These are phyloP conservation scores for Brachionus sp. DNA, from an alignment of 1,140 invertebrate genomes.

Conservation along the genomic window DNA sequence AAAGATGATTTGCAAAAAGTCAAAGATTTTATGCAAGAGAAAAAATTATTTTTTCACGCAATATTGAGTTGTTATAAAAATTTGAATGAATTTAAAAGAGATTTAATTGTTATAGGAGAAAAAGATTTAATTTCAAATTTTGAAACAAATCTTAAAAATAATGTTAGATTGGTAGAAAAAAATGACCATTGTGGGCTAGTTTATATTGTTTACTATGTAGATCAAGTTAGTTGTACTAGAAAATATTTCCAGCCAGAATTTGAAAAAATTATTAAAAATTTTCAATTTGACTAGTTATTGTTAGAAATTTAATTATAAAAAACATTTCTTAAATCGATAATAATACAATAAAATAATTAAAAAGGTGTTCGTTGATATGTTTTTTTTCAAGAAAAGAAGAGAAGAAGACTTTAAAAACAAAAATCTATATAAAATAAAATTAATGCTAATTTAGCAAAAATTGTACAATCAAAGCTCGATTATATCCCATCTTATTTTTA, in stretches of 20 bases:
- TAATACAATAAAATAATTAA: too few relatives aligned
- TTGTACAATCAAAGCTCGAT: too few relatives aligned
- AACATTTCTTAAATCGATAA: too few relatives aligned
- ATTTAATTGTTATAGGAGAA: neutral
- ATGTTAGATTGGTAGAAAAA: neutral
- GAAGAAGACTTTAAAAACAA: too few relatives aligned
- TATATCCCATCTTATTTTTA: too few relatives aligned
- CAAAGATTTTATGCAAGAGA: constrained; percentile 28
- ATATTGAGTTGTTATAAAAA: constrained; percentile 35
- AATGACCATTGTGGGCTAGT: neutral
- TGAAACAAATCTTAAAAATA: neutral
- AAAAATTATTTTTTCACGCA: neutral
- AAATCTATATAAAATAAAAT: too few relatives aligned
- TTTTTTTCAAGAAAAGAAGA: too few relatives aligned
- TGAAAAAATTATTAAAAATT: neutral
- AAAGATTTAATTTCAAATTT: neutral
- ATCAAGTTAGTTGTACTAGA: neutral
- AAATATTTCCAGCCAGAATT: neutral
- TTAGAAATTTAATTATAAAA: too few relatives aligned
- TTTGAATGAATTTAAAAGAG: neutral
- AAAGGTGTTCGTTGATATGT: too few relatives aligned
- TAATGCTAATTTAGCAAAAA: too few relatives aligned
- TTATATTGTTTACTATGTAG: neutral
- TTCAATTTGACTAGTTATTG: neutral
- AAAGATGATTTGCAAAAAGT: neutral